phyloP scores from a whole-genome alignment of 2,797 vertebrate species.

The Spinus olivaceus region DNA sequence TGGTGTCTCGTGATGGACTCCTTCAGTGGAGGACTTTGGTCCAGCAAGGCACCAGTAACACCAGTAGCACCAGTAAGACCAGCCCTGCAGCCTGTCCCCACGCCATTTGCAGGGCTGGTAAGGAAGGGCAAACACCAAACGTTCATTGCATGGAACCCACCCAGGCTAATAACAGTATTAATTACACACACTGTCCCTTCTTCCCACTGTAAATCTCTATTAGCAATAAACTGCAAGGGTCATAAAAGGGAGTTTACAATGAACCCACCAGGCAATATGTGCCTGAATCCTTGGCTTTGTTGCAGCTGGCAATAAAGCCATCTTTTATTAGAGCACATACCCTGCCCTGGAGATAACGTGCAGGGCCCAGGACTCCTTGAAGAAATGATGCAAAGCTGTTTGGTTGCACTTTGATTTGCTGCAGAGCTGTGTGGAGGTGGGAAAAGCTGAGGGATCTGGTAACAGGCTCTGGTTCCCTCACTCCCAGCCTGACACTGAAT shows the following conservation, averaged over 20 bases:
- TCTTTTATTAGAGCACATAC: slow-evolving; percentile 39
- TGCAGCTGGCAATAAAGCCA: slow-evolving; percentile 51
- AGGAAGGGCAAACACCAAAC: neutral
- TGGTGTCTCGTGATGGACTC: fast-evolving
- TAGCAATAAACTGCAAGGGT: slow-evolving; percentile 26
- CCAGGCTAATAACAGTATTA: slow-evolving; percentile 8
- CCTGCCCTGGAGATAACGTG: slow-evolving; percentile 53
- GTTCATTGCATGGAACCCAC: neutral
- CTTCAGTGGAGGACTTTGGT: neutral
- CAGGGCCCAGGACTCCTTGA: slow-evolving; percentile 35
- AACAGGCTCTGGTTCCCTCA: neutral
- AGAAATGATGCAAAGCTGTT: slow-evolving; percentile 35
- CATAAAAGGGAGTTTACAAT: slow-evolving; percentile 32
- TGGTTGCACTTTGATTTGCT: slow-evolving; percentile 61
- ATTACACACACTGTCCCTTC: slow-evolving; percentile 3
- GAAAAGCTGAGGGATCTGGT: neutral
- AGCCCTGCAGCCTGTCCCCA: neutral
- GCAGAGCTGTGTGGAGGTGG: neutral
- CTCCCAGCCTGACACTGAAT: slow-evolving; percentile 6
- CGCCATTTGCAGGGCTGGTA: neutral
- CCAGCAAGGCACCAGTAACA: neutral
- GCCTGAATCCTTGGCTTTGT: slow-evolving; percentile 49
- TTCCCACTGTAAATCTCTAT: slow-evolving; percentile 60
- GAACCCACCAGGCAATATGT: slow-evolving; percentile 1
- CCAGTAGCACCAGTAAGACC: neutral